Conservation (phyloP, 2,113 vertebrate species). For the Arenaria interpres region DNA sequence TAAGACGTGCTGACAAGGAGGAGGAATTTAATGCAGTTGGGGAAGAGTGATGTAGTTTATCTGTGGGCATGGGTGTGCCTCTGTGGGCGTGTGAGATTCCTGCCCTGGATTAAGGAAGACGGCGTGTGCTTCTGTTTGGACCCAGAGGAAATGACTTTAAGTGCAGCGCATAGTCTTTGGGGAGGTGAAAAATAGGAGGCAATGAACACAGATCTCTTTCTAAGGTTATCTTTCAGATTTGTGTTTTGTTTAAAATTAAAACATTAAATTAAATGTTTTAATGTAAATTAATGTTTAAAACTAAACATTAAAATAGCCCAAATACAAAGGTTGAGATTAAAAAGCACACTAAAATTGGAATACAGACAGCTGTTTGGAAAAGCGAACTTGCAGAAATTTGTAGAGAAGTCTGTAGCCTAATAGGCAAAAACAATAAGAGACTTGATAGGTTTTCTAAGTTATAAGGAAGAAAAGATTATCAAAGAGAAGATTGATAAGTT, state of each 20-base stretch:
- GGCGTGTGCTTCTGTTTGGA: neutral
- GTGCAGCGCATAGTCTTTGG: neutral
- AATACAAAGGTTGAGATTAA: neutral
- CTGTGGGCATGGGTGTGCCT: neutral
- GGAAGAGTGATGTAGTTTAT: neutral
- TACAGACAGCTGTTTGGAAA: neutral
- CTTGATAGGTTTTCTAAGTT: neutral
- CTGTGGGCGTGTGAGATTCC: neutral
- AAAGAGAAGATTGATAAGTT: neutral
- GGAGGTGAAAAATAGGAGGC: neutral
- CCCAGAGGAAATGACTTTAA: neutral
- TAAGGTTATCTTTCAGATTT: neutral
- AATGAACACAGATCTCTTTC: neutral
- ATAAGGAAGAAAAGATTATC: neutral
- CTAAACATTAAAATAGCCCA: neutral
- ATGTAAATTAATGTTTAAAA: too few relatives aligned
- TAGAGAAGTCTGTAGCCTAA: neutral
- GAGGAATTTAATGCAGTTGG: neutral
- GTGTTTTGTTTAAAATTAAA: neutral
- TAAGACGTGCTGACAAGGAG: neutral
- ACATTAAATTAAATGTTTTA: too few relatives aligned
- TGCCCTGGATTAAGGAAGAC: neutral
- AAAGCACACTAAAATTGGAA: neutral
- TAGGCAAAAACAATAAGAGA: neutral
- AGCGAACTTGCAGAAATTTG: neutral